Conservation (phyloP, 2,888 invertebrate species). For the Cosmopolites sordidus region DNA sequence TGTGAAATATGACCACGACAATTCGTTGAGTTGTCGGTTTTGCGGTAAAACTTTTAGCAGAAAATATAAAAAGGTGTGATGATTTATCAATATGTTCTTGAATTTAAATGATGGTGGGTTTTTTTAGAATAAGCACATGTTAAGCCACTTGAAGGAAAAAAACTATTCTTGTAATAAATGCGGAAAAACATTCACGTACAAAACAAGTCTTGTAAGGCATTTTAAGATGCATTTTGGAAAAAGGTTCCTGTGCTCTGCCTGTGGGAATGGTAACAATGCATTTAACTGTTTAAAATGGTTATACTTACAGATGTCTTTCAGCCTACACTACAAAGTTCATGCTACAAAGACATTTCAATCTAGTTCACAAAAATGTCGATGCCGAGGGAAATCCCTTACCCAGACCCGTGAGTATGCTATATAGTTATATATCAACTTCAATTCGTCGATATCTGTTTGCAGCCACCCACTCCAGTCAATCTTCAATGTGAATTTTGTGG, state of each 20-base stretch:
- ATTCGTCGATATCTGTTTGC: constrained; percentile 1
- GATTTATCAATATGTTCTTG: constrained; percentile 1
- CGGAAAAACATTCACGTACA: constrained; percentile 24
- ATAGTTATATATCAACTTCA: neutral
- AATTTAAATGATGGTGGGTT: neutral
- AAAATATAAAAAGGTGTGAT: constrained; percentile 23
- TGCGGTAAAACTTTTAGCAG: constrained; percentile 24
- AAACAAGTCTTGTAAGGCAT: constrained; percentile 24
- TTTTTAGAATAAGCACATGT: constrained; percentile 25
- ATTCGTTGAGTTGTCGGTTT: constrained; percentile 21
- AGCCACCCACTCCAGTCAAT: constrained; percentile 24
- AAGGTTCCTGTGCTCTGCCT: constrained; percentile 24
- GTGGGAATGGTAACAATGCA: constrained; percentile 22
- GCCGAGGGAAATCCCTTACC: constrained; percentile 25
- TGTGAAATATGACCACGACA: constrained; percentile 24
- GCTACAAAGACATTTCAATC: constrained; percentile 21
- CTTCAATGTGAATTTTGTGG: constrained; percentile 27
- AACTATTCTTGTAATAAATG: constrained; percentile 26
- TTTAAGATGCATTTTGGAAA: constrained; percentile 28
- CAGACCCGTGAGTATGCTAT: constrained; percentile 16
- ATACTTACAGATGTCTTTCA: constrained; percentile 8
- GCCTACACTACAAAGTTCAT: constrained; percentile 26
- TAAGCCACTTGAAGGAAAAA: constrained; percentile 24
- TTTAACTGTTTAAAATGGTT: neutral
- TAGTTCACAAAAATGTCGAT: constrained; percentile 23